Conservation (phyloP, 2,797 vertebrate species). For the Protosalanx chinensis region DNA sequence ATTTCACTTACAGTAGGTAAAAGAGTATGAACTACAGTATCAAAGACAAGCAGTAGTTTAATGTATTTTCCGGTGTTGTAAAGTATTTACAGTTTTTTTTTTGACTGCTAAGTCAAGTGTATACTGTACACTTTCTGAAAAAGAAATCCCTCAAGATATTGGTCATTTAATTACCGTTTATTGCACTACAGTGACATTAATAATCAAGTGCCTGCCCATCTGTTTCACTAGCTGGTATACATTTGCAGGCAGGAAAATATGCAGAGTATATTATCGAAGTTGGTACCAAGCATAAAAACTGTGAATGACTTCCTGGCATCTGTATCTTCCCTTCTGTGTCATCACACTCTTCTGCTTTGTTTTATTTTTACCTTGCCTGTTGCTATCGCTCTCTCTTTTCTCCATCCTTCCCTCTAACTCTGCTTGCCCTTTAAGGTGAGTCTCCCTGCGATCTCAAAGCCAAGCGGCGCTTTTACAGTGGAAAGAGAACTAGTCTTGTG, state of each 20-base stretch:
- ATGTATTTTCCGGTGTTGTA: no score
- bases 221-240: constrained; percentile 5
- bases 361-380: neutral
- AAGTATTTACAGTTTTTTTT: no score
- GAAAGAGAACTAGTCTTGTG: constrained; percentile 22
- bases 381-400: constrained; percentile 10
- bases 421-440: constrained; percentile 31
- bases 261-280: neutral
- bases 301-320: no score
- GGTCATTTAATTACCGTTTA: constrained; percentile 56
- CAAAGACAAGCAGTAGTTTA: no score
- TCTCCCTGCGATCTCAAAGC: constrained; percentile 9
- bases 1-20: no score
- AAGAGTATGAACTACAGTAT: no score
- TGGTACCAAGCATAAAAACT: neutral
- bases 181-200: constrained; percentile 52
- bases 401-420: neutral
- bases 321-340: neutral
- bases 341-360: neutral
- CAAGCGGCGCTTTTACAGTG: constrained; percentile 12
- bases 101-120: no score
- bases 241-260: constrained; percentile 22
- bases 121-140: no score
- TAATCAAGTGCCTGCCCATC: constrained; percentile 10
- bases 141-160: constrained; percentile 43